Evolutionary conservation across 2,888 invertebrate genomes (phyloP).

Genomic region (Plagiodera versicolora): DNA sequence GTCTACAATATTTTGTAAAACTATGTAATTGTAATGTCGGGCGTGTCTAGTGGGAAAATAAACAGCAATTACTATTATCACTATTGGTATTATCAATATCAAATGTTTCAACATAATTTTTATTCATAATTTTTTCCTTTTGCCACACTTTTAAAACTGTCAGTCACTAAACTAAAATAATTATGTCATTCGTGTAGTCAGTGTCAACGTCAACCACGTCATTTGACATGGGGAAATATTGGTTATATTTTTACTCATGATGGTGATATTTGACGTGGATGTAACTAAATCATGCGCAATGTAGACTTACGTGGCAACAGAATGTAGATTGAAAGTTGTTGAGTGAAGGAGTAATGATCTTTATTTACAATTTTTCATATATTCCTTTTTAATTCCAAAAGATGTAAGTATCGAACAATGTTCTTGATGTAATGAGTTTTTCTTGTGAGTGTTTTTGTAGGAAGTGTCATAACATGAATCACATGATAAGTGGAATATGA

Average conservation of each 20-base stretch:
- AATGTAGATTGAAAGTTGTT: conserved; percentile 42
- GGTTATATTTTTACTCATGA: neutral
- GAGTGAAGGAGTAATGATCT: conserved; percentile 37
- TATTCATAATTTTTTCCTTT: conserved; percentile 19
- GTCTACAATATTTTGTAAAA: conserved; percentile 36
- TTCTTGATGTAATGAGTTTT: neutral
- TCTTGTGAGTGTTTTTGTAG: neutral
- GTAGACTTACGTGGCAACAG: conserved; percentile 63
- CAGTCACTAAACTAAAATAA: no score
- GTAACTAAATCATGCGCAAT: conserved; percentile 59
- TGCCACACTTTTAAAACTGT: conserved; percentile 17
- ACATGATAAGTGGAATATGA: no score
- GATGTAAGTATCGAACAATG: neutral
- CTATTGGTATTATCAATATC: conserved; percentile 31
- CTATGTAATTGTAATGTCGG: conserved; percentile 47
- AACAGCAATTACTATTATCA: conserved; percentile 40
- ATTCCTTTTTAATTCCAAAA: conserved; percentile 20
- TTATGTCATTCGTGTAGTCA: neutral
- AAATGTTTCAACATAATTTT: conserved; percentile 36
- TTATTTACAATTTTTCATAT: conserved; percentile 40
- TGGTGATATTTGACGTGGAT: conserved; percentile 54
- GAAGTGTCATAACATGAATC: no score
- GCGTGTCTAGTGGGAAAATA: conserved; percentile 51
- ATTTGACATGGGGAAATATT: conserved; percentile 18
- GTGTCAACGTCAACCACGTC: neutral